Conservation (phyloP, 1,140 invertebrate species). For the Drosophila malerkotliana region DNA sequence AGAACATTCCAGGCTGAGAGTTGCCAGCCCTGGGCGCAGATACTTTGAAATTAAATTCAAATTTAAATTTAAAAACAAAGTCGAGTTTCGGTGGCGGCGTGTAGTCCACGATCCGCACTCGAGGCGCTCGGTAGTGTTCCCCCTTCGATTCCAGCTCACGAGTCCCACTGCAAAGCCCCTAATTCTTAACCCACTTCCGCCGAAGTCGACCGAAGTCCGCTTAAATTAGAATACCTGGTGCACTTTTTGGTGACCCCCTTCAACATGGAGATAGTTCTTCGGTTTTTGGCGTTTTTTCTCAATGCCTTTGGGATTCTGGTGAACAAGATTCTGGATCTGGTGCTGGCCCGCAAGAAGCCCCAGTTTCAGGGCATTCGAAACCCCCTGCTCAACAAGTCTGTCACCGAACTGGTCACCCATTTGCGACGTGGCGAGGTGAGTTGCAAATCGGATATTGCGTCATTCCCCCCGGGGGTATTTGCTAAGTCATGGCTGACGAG, state of each 20-base stretch:
- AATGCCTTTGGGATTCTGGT: conserved; percentile 47
- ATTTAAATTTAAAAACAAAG: conserved; percentile 26
- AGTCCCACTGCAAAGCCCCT: not conserved
- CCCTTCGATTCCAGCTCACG: not conserved
- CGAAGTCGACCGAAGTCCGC: conserved; percentile 26
- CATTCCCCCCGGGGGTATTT: conserved; percentile 3
- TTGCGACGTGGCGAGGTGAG: conserved; percentile 67
- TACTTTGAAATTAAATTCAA: conserved; percentile 48
- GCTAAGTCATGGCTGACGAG: conserved; percentile 23
- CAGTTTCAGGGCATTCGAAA: conserved; percentile 56
- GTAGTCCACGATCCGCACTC: conserved; percentile 47
- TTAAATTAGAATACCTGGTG: conserved; percentile 28
- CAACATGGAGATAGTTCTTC: conserved; percentile 62
- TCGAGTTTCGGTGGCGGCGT: conserved; percentile 11
- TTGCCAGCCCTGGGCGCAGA: not conserved
- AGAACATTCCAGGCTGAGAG: conserved; percentile 5
- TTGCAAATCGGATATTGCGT: conserved; percentile 10
- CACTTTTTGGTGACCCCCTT: conserved; percentile 32
- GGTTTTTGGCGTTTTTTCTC: conserved; percentile 51
- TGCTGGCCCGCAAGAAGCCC: conserved; percentile 33
- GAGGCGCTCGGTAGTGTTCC: conserved; percentile 27
- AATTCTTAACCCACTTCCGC: conserved; percentile 10
- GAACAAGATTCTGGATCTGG: conserved; percentile 36
- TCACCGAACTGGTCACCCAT: conserved; percentile 53
- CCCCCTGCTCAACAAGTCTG: conserved; percentile 57